phyloP scores from a whole-genome alignment of 2,797 vertebrate species.

The Anolis apletophallus region DNA sequence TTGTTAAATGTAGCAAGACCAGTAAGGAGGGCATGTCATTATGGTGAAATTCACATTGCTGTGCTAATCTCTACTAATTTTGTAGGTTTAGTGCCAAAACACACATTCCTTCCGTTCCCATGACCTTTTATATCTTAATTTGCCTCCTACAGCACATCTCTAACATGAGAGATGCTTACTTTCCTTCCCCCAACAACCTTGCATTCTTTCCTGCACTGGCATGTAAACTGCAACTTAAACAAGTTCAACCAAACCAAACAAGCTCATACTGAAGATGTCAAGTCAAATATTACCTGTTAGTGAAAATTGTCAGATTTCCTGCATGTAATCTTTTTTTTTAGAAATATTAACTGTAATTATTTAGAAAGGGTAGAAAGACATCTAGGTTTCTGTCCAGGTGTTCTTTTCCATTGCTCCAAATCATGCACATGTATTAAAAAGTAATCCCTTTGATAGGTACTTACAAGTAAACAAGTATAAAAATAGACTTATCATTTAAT shows the following conservation, averaged over 20 bases:
- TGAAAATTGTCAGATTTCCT: background rate
- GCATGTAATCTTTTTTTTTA: conserved; percentile 10
- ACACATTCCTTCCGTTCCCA: conserved; percentile 63
- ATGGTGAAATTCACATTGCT: conserved; percentile 22
- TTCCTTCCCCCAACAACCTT: conserved; percentile 9
- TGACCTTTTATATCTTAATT: conserved; percentile 75
- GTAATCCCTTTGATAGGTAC: background rate
- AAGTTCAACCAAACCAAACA: conserved; percentile 27
- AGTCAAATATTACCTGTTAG: conserved; percentile 14
- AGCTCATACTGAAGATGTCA: background rate
- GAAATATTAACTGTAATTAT: background rate
- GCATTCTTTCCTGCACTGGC: conserved; percentile 54
- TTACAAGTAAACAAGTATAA: background rate
- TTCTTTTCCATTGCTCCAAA: conserved; percentile 28
- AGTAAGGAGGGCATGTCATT: conserved; percentile 26
- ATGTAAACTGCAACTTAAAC: conserved; percentile 8
- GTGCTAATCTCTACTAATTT: conserved; percentile 53
- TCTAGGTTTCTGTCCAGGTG: conserved; percentile 45
- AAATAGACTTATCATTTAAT: background rate
- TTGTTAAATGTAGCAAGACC: conserved; percentile 42
- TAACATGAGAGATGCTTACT: conserved; percentile 47
- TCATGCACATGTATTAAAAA: background rate
- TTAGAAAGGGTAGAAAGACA: conserved; percentile 42
- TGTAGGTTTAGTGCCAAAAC: conserved; percentile 50
- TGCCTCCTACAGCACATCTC: conserved; percentile 62